Evolutionary conservation across 2,797 vertebrate species (phyloP), one percentile per base, ranked within the genome.

Genomic region (Poecilia wingei): DNA sequence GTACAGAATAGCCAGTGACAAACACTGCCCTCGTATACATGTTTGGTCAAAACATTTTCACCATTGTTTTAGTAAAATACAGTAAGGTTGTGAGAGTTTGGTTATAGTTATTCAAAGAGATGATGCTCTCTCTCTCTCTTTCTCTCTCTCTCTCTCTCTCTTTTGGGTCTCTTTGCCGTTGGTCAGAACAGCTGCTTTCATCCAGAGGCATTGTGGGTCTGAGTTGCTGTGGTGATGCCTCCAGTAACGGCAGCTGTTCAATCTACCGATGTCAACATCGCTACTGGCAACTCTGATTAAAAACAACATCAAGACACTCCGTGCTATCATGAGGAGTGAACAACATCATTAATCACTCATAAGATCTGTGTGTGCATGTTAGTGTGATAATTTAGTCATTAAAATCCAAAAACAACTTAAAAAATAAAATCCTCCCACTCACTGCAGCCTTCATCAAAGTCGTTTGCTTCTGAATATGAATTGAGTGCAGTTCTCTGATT

Each of bases 181-280:
- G 77, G 91, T 84, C 84, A 81, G 84, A 87, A 84, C 92, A 93
- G 87, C 86, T 93, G 92, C 86, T 86, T 88, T 70, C 55, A 84
- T 89, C 79, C 79, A 87, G 84, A 90, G 84, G 74, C 76, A 79
- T 78, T 76, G 55, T 86, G 85, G 79, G 82, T 86, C 79, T 86
- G 86, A 57, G 86, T 86, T 86, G 78, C 86, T 74, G 84, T 80
- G 82, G 86, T 41, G 1, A 90, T 82, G 89, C 91, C 93, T 87
- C 80, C 78, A 88, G 91, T 89, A 70, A 91, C 20, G 79, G 69
- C 93, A 93, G 90, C 85, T 93, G 92, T 82, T 86, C 79, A 74
- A 25, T 77, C 74, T 88, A 73, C 79, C 78, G 51, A 87, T 84
- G 85, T 91, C 84, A 88, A 85, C 81, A 89, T 84, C 1, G 53